Conservation (phyloP, 2,888 invertebrate genomes). For the Nebria brevicollis region DNA sequence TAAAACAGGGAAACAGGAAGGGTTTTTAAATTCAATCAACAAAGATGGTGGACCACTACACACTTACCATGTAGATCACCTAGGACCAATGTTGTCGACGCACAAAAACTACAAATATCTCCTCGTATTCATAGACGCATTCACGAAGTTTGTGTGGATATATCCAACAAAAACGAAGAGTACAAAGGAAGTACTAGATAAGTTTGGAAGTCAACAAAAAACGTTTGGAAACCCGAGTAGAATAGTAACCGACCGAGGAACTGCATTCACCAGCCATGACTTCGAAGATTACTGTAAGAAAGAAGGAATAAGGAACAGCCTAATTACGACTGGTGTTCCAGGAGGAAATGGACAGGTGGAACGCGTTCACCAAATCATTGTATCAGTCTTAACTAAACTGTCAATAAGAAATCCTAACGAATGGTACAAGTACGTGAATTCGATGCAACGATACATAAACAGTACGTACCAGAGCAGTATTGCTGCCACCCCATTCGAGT, state of each 20-base stretch:
- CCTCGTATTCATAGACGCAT: no score
- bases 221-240: conserved; percentile 22
- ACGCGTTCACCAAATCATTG: conserved; percentile 9
- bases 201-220: conserved; percentile 11
- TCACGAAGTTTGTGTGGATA: no score
- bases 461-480: conserved; percentile 12
- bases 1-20: conserved; percentile 26
- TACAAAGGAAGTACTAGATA: conserved; percentile 18
- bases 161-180: no score
- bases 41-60: no score
- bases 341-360: conserved; percentile 32
- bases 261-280: no score
- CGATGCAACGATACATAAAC: neutral
- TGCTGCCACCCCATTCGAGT: neutral
- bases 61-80: no score
- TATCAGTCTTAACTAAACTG: no score
- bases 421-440: conserved; percentile 12
- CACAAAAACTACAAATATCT: no score
- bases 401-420: neutral
- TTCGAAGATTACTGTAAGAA: conserved; percentile 13
- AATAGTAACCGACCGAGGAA: conserved; percentile 28
- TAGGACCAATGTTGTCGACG: no score
- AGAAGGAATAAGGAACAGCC: neutral
- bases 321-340: conserved; percentile 19
- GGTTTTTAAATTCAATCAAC: conserved; percentile 26